These are phyloP conservation scores for Cryptoprocta ferox DNA, from an alignment of 2,797 vertebrate species.

Conservation along the genomic window DNA sequence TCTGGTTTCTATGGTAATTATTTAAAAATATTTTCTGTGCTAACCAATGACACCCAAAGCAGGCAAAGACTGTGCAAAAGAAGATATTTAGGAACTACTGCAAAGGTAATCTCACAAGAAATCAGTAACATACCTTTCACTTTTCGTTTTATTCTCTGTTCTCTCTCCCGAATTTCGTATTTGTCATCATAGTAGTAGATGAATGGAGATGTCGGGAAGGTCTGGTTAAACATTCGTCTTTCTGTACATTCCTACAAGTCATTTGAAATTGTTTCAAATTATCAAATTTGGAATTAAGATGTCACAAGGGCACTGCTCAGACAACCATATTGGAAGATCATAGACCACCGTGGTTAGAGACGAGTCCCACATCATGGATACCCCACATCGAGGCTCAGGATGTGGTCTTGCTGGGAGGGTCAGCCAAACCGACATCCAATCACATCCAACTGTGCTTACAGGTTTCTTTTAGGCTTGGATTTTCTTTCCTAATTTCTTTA, in stretches of 20 bases:
- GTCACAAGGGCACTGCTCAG: constrained; percentile 10
- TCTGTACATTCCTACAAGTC: constrained; percentile 90
- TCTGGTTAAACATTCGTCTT: constrained; percentile 90
- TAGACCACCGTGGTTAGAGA: neutral
- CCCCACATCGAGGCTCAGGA: neutral
- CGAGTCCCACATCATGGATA: neutral
- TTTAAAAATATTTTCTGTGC: constrained; percentile 29
- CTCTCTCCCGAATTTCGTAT: constrained; percentile 86
- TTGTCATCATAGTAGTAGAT: constrained; percentile 91
- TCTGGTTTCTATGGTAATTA: constrained; percentile 24
- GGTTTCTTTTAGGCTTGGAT: neutral
- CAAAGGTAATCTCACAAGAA: constrained; percentile 24
- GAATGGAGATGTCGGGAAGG: constrained; percentile 89
- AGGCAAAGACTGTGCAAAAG: neutral
- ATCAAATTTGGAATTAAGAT: constrained; percentile 60
- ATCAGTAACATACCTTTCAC: constrained; percentile 87
- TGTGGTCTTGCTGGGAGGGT: neutral
- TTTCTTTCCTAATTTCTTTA: constrained; percentile 26
- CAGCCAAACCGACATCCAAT: neutral
- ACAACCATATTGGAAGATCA: neutral
- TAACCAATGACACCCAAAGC: constrained; percentile 2
- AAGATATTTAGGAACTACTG: neutral
- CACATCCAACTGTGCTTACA: neutral
- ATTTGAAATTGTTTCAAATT: constrained; percentile 24
- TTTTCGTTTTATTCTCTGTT: constrained; percentile 86